Conservation (phyloP, 2,888 invertebrate genomes). For the Zygogramma bicolorata region DNA sequence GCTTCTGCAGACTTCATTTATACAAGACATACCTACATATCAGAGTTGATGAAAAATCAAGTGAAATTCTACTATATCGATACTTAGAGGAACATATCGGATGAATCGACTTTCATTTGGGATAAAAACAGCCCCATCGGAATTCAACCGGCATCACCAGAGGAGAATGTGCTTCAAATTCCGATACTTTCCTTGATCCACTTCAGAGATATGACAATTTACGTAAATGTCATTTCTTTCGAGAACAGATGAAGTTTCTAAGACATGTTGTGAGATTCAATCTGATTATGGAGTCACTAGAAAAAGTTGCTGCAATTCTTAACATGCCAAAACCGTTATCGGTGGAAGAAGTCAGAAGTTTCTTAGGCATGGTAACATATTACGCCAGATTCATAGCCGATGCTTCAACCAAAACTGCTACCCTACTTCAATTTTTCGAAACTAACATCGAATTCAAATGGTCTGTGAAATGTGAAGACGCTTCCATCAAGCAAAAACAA, state of each 20-base stretch:
- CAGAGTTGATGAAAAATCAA: slow-evolving; percentile 40
- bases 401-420: background rate
- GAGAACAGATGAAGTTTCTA: slow-evolving; percentile 31
- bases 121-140: slow-evolving; percentile 48
- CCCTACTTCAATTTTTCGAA: no score
- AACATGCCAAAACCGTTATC: slow-evolving; percentile 24
- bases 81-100: slow-evolving; percentile 46
- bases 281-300: background rate
- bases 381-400: slow-evolving; percentile 13
- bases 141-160: slow-evolving; percentile 38
- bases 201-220: slow-evolving; percentile 1
- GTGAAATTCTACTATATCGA: slow-evolving; percentile 47
- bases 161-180: background rate
- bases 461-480: no score
- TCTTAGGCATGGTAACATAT: slow-evolving; percentile 25
- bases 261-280: slow-evolving; percentile 1
- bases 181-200: background rate
- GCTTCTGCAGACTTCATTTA: slow-evolving; percentile 51
- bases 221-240: slow-evolving; percentile 29
- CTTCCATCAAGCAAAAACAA: no score
- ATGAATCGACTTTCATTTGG: slow-evolving; percentile 47
- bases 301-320: slow-evolving; percentile 19
- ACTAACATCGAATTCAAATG: no score
- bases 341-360: slow-evolving; percentile 18
- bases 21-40: slow-evolving; percentile 52